Percentiles rank a stretch among this genome's conserved stretches.
Evolutionary conservation across 37 sponge, comb jelly and placozoan species (phyloP).

Genomic region (Theonella swinhoei): DNA sequence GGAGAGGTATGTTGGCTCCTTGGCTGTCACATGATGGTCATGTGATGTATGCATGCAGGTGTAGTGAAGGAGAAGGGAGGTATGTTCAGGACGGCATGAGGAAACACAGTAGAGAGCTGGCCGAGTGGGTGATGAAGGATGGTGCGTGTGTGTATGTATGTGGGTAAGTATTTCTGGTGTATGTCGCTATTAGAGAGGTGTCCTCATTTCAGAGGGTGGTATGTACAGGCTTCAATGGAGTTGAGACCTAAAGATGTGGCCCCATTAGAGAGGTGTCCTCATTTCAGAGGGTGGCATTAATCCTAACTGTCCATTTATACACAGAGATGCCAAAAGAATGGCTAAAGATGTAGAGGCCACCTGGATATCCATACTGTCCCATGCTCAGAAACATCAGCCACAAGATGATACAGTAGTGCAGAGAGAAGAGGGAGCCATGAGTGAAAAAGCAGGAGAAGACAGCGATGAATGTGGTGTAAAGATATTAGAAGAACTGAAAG

Average conservation of each 20-base stretch:
- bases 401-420: background rate
- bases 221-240: too few relatives aligned
- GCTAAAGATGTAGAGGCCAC: background rate
- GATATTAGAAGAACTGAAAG: background rate
- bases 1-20: background rate
- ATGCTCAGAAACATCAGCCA: too few relatives aligned
- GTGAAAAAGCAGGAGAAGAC: background rate
- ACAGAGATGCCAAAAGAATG: background rate
- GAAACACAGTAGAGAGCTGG: constrained; percentile 47
- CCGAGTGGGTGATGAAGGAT: constrained; percentile 63
- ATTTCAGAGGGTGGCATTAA: too few relatives aligned
- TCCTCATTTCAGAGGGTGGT: too few relatives aligned
- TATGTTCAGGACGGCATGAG: constrained; percentile 93
- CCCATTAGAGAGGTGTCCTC: too few relatives aligned
- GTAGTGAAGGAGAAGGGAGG: background rate
- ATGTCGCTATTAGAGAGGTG: too few relatives aligned
- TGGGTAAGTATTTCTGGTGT: too few relatives aligned
- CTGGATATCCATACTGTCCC: background rate
- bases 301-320: too few relatives aligned
- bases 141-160: constrained; percentile 86
- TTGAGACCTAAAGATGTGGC: too few relatives aligned
- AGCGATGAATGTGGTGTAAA: background rate
- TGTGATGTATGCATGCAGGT: background rate
- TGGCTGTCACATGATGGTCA: too few relatives aligned
- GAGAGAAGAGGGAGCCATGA: too few relatives aligned